Base-by-base conservation (phyloP, 2,888 invertebrate species). In the Himalopsyche kuldschensis region DNA sequence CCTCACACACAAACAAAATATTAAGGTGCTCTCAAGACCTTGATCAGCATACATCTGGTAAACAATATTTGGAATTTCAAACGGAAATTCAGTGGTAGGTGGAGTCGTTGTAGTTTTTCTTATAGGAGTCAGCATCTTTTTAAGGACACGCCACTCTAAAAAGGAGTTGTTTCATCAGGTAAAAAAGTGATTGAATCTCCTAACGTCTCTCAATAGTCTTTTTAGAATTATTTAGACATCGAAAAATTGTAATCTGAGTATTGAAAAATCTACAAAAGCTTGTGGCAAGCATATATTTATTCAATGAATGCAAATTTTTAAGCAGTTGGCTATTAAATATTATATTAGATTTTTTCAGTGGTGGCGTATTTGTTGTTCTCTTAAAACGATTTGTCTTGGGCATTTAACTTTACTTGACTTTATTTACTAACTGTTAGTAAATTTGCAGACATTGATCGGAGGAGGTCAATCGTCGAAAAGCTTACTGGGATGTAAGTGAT, bases 31-130 rank as follows among this genome's bases (percentile, higher is more conserved):
- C 10, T 63, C 27, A 30, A 30, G 78, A 82, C 82, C 78, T 82
- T 78, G 78, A 78, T 78, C 78, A 31, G 78, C 82, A 69, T 82
- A 82, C 82, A 82, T 82, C 78, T 75, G 78, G 69, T 82, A 48
- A 75, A 81, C 77, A 24, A 35, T 81, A 24, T 77, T 81, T 77
- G 81, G 81, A 2, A 69, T 24, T n/a, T 48, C 55, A 24, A 63
- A 35, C 24, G 31, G 78, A 24, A 55, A 63, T 41, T 81, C 63
- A 41, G 48, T 77, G 11, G 69, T 30, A 0, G 27, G 27, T 35
- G 35, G 27, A 15, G 30, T 46, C 0, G 81, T 32, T 20, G 31
- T 77, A 5, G 77, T 27, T 77, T 35, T 81, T 27, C 46, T 27
- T 41, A 41, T 78, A n/a, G 78, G 77, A 20, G 77, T 81, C 6